Evolutionary conservation across 2,797 vertebrate genomes (phyloP).

Genomic region (Gymnothorax reevesii): DNA sequence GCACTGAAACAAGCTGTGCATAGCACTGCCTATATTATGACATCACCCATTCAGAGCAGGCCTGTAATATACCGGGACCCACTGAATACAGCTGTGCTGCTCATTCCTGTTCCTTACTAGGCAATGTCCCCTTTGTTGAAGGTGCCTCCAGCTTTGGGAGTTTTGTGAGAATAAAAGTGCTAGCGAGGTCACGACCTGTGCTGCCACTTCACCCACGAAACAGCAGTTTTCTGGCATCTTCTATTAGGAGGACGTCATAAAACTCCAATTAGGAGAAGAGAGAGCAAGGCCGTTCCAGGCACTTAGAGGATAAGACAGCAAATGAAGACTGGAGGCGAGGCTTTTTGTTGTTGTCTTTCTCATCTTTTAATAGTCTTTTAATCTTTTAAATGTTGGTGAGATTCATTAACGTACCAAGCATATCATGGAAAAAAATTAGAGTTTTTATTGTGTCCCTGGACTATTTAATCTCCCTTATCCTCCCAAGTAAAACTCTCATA

Average conservation of each 20-base stretch:
- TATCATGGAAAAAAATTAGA: background rate
- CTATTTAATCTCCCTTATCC: background rate
- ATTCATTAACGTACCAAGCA: background rate
- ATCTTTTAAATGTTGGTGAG: background rate
- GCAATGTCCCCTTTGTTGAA: background rate
- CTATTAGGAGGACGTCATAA: background rate
- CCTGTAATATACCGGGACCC: background rate
- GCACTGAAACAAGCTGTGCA: too few species aligned
- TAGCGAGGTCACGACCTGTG: background rate
- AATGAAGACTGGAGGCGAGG: background rate
- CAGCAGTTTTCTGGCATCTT: background rate
- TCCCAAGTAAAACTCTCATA: background rate
- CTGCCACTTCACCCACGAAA: background rate
- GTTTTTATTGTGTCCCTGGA: background rate
- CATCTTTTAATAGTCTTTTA: background rate
- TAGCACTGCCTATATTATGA: background rate
- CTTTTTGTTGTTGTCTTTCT: background rate
- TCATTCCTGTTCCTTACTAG: background rate
- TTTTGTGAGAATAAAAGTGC: background rate
- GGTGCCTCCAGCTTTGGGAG: background rate
- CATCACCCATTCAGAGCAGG: background rate
- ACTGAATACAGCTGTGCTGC: background rate
- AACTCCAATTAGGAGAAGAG: conserved; percentile 18
- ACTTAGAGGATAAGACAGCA: background rate
- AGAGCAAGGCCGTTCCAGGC: background rate